A percentile compares a stretch with the other conserved stretches of the same genome.
phyloP scores from a whole-genome alignment of 2,888 invertebrate genomes.

The Caenorhabditis virilis region DNA sequence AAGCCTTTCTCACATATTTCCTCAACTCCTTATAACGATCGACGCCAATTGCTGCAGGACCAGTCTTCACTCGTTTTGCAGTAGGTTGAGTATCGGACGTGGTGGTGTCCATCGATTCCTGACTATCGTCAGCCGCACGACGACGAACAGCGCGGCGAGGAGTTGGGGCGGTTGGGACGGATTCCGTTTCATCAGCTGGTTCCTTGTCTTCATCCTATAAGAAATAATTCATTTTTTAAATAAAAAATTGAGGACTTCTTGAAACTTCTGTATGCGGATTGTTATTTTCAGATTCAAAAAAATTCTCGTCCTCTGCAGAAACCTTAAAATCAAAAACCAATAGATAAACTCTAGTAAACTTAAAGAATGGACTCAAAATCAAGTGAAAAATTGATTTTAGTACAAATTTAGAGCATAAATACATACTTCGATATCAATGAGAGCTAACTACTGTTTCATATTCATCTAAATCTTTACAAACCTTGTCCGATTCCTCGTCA shows the following conservation, averaged over 20 bases:
- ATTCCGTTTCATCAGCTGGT: slow-evolving; percentile 14
- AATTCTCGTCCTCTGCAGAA: too few species aligned
- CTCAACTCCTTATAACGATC: slow-evolving; percentile 59
- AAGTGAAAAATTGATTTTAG: too few species aligned
- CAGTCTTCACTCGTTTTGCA: slow-evolving; percentile 39
- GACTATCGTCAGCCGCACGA: slow-evolving; percentile 20
- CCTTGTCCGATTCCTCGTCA: slow-evolving; percentile 21
- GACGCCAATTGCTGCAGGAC: slow-evolving; percentile 56
- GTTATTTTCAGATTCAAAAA: too few species aligned
- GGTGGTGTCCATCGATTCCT: slow-evolving; percentile 15
- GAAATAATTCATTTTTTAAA: background rate
- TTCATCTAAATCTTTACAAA: slow-evolving; percentile 21
- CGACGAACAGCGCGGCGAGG: slow-evolving; percentile 39
- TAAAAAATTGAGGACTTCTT: background rate
- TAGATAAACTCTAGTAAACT: too few species aligned
- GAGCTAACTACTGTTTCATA: too few species aligned
- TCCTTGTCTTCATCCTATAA: slow-evolving; percentile 7
- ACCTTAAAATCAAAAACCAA: slow-evolving; percentile 8
- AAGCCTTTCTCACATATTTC: slow-evolving; percentile 58
- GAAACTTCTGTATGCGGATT: too few species aligned
- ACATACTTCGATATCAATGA: too few species aligned
- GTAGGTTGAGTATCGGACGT: slow-evolving; percentile 25
- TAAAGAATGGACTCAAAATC: too few species aligned
- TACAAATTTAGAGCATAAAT: too few species aligned
- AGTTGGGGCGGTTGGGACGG: slow-evolving; percentile 33